Evolutionary conservation across 2,888 invertebrate species (phyloP).

Genomic region (Lobophora halterata): DNA sequence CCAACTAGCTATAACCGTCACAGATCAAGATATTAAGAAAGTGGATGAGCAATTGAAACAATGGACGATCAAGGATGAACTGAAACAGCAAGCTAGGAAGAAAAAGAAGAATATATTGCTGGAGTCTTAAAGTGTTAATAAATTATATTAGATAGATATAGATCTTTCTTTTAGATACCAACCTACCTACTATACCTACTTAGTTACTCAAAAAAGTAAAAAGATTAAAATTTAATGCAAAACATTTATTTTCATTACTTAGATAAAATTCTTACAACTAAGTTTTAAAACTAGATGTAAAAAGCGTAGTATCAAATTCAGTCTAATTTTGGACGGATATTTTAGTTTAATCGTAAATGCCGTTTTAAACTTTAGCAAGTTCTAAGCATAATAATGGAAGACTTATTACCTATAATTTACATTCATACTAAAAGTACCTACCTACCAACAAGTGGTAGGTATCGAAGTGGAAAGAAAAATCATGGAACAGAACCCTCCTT

Average conservation of each 20-base stretch:
- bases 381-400: constrained; percentile 37
- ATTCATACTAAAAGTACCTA: constrained; percentile 6
- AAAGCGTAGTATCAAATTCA: constrained; percentile 62
- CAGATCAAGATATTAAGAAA: constrained; percentile 83
- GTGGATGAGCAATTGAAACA: constrained; percentile 79
- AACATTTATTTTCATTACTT: constrained; percentile 49
- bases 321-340: constrained; percentile 70
- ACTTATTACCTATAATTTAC: constrained; percentile 26
- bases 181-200: no score
- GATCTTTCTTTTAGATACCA: no score
- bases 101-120: constrained; percentile 57
- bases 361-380: constrained; percentile 25
- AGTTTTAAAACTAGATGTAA: constrained; percentile 41
- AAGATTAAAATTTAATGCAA: constrained; percentile 30
- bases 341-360: constrained; percentile 42
- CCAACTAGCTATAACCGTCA: constrained; percentile 83
- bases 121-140: constrained; percentile 9
- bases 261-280: constrained; percentile 37
- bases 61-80: constrained; percentile 62
- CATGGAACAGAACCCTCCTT: no score
- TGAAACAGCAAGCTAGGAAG: constrained; percentile 63
- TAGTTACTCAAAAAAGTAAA: no score
- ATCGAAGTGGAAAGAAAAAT: no score
- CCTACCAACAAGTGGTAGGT: no score
- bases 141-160: constrained; percentile 9